A percentile compares a stretch with the other conserved stretches of the same genome.
Conservation (phyloP, 2,113 vertebrate genomes). For the Speoplatyrhinus poulsoni region DNA sequence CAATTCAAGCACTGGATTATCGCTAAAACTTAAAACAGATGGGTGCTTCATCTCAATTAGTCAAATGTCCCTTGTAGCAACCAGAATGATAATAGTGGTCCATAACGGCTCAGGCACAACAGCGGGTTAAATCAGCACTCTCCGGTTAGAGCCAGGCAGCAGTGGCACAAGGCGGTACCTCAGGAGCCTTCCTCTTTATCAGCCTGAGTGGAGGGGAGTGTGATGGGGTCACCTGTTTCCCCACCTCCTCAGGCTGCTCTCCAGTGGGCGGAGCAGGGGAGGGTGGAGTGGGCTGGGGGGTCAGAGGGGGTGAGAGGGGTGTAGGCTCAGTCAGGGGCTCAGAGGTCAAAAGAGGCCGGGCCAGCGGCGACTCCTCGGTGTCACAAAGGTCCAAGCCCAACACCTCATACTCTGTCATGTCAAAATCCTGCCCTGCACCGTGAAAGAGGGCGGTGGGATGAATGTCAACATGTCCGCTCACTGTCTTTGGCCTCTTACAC, state of each 20-base stretch:
- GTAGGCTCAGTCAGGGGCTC: constrained; percentile 27
- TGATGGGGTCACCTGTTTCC: constrained; percentile 36
- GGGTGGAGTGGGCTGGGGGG: constrained; percentile 33
- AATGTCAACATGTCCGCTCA: constrained; percentile 25
- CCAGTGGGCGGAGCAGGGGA: constrained; percentile 27
- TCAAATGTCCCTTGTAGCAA: constrained; percentile 31
- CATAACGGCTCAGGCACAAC: constrained; percentile 43
- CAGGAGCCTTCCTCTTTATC: constrained; percentile 79
- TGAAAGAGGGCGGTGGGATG: constrained; percentile 45
- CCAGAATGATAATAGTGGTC: constrained; percentile 17
- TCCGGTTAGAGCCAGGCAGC: constrained; percentile 64
- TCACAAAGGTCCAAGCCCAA: constrained; percentile 67
- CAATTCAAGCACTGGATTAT: constrained; percentile 17
- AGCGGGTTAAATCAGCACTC: constrained; percentile 53
- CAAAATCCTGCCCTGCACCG: constrained; percentile 74
- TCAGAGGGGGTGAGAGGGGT: constrained; percentile 37
- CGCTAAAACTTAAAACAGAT: constrained; percentile 13
- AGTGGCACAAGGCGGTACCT: constrained; percentile 69
- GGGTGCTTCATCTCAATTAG: constrained; percentile 29
- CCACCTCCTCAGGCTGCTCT: constrained; percentile 57
- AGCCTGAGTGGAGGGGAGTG: constrained; percentile 65
- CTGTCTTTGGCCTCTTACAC: background rate
- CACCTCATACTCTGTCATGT: constrained; percentile 77
- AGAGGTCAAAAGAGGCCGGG: constrained; percentile 35
- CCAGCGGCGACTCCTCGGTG: constrained; percentile 45